Percentiles rank a stretch among this genome's conserved stretches.
phyloP scores from a whole-genome alignment of 2,797 vertebrate species.

The Urocyon cinereoargenteus region DNA sequence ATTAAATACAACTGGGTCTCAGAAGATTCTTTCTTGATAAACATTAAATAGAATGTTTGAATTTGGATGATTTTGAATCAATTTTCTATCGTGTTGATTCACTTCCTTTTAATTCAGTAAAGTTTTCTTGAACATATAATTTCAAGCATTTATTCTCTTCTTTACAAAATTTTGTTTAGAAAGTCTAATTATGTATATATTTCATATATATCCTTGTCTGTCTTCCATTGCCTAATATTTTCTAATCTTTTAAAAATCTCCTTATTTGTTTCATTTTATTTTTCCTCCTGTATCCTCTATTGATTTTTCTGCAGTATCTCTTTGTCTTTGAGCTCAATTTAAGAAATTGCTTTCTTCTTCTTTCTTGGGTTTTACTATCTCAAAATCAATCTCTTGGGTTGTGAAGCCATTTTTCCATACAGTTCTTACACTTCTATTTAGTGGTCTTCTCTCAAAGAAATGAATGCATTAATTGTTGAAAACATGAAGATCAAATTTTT shows the following conservation, averaged over 20 bases:
- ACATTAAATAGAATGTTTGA: constrained; percentile 41
- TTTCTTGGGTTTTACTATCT: constrained; percentile 37
- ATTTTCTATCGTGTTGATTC: constrained; percentile 14
- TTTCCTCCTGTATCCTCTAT: not conserved
- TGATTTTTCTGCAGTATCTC: not conserved
- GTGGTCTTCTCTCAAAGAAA: constrained; percentile 1
- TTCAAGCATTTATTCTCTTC: constrained; percentile 35
- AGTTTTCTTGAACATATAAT: constrained; percentile 37
- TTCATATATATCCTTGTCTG: not conserved
- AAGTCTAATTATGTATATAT: not conserved
- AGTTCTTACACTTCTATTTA: not conserved
- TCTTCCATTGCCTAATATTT: constrained; percentile 3
- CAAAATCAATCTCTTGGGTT: constrained; percentile 26
- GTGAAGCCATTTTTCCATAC: not conserved
- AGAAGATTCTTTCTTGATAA: constrained; percentile 36
- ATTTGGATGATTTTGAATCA: constrained; percentile 25
- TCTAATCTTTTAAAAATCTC: not conserved
- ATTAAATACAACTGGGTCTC: not conserved
- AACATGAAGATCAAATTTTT: constrained; percentile 37
- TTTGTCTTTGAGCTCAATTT: not conserved
- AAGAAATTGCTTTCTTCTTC: not conserved
- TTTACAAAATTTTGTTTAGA: not conserved
- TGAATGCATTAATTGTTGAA: not conserved
- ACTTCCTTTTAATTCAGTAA: constrained; percentile 3
- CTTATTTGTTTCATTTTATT: constrained; percentile 13